Evolutionary conservation across 1,140 invertebrate genomes (phyloP).

Genomic region (Drosophila kohkoa): DNA sequence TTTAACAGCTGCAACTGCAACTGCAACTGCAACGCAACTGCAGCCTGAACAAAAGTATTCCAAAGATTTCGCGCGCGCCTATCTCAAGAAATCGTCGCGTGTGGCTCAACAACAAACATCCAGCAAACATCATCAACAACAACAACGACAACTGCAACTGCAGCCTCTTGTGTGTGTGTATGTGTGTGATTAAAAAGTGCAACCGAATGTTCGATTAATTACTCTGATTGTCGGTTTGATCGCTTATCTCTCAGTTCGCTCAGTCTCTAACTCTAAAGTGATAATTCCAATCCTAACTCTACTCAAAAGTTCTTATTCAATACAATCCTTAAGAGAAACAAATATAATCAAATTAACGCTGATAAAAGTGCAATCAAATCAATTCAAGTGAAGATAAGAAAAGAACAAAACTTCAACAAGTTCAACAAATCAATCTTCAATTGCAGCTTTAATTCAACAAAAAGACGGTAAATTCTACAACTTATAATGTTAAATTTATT

Average conservation of each 20-base stretch:
- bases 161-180: constrained; percentile 7
- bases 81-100: constrained; percentile 47
- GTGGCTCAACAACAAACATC: constrained; percentile 39
- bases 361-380: constrained; percentile 3
- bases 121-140: constrained; percentile 23
- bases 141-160: constrained; percentile 29
- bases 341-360: background rate
- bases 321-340: background rate
- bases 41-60: constrained; percentile 48
- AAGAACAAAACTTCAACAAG: background rate
- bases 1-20: constrained; percentile 46
- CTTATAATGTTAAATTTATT: background rate
- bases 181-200: constrained; percentile 24
- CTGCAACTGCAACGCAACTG: constrained; percentile 28
- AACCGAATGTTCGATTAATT: constrained; percentile 24
- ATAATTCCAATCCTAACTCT: background rate
- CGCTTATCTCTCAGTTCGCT: constrained; percentile 6
- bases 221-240: constrained; percentile 27
- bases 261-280: background rate
- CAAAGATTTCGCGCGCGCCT: constrained; percentile 54
- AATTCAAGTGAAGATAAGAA: background rate
- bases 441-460: constrained; percentile 15
- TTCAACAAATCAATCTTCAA: background rate
- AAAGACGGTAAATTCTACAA: constrained; percentile 36
- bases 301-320: no score